These are phyloP conservation scores for Hartigia nigra DNA, from an alignment of 2,888 invertebrate genomes.

Conservation along the genomic window DNA sequence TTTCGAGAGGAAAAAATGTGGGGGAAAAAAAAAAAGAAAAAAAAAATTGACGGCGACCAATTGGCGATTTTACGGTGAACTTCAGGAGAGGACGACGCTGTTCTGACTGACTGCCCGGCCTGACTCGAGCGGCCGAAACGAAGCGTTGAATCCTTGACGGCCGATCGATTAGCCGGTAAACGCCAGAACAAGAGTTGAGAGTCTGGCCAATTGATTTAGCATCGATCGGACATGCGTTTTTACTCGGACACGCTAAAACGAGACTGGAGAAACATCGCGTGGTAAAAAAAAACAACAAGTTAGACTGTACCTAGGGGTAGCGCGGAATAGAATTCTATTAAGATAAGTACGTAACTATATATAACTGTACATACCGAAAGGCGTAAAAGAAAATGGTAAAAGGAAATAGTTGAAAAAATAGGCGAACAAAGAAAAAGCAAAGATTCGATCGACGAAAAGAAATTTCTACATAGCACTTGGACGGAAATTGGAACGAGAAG, in stretches of 20 bases:
- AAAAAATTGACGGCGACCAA: not conserved
- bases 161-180: conserved; percentile 1
- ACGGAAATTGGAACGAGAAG: not conserved
- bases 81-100: not conserved
- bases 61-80: not conserved
- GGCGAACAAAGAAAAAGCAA: not conserved
- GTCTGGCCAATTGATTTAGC: conserved; percentile 18
- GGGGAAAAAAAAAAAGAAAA: not conserved
- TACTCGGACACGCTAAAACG: conserved; percentile 1
- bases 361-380: not conserved
- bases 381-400: not conserved
- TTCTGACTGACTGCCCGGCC: not conserved
- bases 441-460: not conserved
- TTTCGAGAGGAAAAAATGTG: too few species aligned
- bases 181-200: conserved; percentile 15
- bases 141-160: not conserved
- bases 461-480: not conserved
- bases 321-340: not conserved
- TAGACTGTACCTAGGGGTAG: not conserved
- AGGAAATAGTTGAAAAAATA: too few species aligned
- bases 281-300: not conserved
- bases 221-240: conserved; percentile 20
- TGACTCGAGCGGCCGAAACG: not conserved
- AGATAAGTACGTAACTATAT: not conserved
- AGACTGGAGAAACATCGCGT: not conserved